Conservation (phyloP, 2,113 vertebrate genomes). For the Caretta caretta region DNA sequence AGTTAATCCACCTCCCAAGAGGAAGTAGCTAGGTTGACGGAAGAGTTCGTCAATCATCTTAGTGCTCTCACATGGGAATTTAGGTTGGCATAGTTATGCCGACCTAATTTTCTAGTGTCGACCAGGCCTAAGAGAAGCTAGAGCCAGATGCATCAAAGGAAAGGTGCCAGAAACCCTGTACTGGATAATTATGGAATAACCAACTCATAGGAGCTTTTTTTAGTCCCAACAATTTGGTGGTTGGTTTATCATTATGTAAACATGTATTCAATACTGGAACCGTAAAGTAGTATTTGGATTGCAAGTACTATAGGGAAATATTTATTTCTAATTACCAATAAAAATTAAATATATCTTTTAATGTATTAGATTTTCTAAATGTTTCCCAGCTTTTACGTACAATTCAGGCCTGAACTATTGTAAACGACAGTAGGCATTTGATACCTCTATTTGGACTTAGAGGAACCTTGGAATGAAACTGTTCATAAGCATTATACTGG, state of each 20-base stretch:
- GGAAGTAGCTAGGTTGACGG: neutral
- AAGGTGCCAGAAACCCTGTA: neutral
- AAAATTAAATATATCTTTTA: neutral
- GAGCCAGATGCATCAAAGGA: neutral
- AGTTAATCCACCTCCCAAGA: neutral
- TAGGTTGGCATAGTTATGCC: neutral
- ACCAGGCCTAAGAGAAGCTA: neutral
- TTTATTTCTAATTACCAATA: neutral
- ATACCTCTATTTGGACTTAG: neutral
- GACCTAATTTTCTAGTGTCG: neutral
- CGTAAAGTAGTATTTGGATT: neutral
- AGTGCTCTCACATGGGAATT: neutral
- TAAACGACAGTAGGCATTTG: neutral
- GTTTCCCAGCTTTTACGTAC: neutral
- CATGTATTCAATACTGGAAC: neutral
- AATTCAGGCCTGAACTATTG: neutral
- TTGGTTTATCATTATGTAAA: neutral
- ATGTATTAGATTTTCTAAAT: neutral
- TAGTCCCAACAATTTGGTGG: neutral
- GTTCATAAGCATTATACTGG: neutral
- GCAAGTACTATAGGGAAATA: neutral
- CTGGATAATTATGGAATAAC: neutral
- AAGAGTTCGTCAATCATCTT: neutral
- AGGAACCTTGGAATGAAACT: neutral
- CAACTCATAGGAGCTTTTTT: neutral